phyloP scores from a whole-genome alignment of 2,113 vertebrate species.

The Leptobrachium ailaonicum region DNA sequence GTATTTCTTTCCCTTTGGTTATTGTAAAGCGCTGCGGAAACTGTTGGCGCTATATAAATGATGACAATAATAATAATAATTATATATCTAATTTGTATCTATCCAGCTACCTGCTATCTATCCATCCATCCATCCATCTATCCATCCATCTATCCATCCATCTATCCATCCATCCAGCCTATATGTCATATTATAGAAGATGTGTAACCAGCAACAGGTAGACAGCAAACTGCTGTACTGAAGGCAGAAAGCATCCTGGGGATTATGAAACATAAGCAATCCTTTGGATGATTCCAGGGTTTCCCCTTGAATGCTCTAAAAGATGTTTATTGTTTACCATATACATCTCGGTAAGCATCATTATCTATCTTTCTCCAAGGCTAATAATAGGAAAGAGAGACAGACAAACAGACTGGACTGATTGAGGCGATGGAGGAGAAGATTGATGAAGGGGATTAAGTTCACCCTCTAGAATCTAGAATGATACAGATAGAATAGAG shows the following conservation, averaged over 20 bases:
- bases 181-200: not conserved
- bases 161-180: not conserved
- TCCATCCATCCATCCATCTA: not conserved
- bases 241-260: not conserved
- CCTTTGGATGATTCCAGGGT: not conserved
- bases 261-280: not conserved
- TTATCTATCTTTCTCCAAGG: not conserved
- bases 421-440: too few relatives aligned
- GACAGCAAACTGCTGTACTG: not conserved
- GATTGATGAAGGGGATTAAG: not conserved
- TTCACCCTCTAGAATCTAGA: not conserved
- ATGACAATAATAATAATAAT: too few relatives aligned
- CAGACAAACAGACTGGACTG: too few relatives aligned
- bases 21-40: too few relatives aligned
- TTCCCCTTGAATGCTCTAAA: not conserved
- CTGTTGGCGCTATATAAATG: too few relatives aligned
- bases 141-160: not conserved
- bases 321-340: not conserved
- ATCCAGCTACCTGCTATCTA: not conserved
- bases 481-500: not conserved
- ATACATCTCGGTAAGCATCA: not conserved
- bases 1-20: too few relatives aligned
- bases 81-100: too few relatives aligned
- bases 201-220: constrained; percentile 33
- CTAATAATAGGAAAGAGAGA: not conserved